Percentiles rank a stretch among this genome's conserved stretches.
These are phyloP conservation scores for Xestia ashworthii DNA, from an alignment of 2,888 invertebrate species.

Conservation along the genomic window DNA sequence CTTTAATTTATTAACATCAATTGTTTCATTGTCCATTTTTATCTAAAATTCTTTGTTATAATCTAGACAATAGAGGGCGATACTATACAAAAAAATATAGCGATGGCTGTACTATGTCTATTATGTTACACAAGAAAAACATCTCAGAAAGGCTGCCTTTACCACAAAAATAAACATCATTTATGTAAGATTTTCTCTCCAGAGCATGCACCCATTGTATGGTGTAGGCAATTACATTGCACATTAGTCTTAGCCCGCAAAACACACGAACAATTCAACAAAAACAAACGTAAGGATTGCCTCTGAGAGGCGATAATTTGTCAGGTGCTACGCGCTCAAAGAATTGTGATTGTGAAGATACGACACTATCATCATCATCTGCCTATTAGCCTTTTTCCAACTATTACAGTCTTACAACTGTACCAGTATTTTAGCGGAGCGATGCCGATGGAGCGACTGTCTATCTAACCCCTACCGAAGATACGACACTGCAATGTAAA, in stretches of 20 bases:
- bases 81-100: not conserved
- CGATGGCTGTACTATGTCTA: not conserved
- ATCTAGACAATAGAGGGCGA: not conserved
- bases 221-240: slow-evolving; percentile 77
- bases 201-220: slow-evolving; percentile 45
- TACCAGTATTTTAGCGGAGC: not conserved
- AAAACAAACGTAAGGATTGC: slow-evolving; percentile 89
- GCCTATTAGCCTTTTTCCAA: not conserved
- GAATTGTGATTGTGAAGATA: slow-evolving; percentile 66
- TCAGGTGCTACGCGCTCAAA: slow-evolving; percentile 82
- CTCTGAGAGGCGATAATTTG: slow-evolving; percentile 86
- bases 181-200: slow-evolving; percentile 17
- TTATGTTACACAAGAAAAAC: not conserved
- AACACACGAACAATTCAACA: slow-evolving; percentile 87
- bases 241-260: slow-evolving; percentile 85
- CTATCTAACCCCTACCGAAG: not conserved
- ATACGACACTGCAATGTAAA: not conserved
- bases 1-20: not conserved
- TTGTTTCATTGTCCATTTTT: not conserved
- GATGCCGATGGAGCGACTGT: not conserved
- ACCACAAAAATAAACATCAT: not conserved
- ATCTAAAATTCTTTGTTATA: not conserved
- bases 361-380: not conserved
- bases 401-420: not conserved
- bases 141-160: not conserved